These are phyloP conservation scores for Zaprionus davidi DNA, from an alignment of 1,140 invertebrate species.

Conservation along the genomic window DNA sequence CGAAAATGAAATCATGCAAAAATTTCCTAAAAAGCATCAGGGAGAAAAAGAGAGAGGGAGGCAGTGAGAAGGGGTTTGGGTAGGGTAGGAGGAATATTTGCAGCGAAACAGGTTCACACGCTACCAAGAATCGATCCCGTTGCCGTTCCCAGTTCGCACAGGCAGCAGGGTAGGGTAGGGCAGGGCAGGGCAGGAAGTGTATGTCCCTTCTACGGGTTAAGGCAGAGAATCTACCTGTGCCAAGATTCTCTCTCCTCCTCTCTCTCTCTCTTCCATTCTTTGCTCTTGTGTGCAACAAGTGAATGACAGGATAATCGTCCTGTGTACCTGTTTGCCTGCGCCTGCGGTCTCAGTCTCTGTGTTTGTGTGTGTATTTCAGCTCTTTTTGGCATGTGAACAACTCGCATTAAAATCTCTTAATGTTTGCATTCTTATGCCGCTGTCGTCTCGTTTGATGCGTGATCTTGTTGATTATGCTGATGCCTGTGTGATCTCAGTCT, in stretches of 20 bases:
- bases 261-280: not conserved
- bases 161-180: not conserved
- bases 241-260: slow-evolving; percentile 33
- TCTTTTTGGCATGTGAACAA: slow-evolving; percentile 78
- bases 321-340: slow-evolving; percentile 72
- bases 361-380: slow-evolving; percentile 5
- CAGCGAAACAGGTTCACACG: slow-evolving; percentile 81
- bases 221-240: slow-evolving; percentile 56
- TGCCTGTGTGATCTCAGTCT: slow-evolving; percentile 51
- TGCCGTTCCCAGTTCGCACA: slow-evolving; percentile 4
- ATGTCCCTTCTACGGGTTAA: slow-evolving; percentile 57
- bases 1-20: slow-evolving; percentile 60
- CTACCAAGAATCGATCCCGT: slow-evolving; percentile 41
- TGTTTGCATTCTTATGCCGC: slow-evolving; percentile 81
- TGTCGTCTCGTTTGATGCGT: slow-evolving; percentile 82
- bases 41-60: too few relatives aligned
- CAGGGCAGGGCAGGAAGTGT: slow-evolving; percentile 58
- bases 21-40: slow-evolving; percentile 26
- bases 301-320: slow-evolving; percentile 84
- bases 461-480: slow-evolving; percentile 83
- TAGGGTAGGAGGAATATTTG: not conserved
- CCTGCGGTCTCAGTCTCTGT: slow-evolving; percentile 30
- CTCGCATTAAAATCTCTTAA: slow-evolving; percentile 81
- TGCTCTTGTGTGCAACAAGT: slow-evolving; percentile 65
- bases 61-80: too few relatives aligned